Conservation (phyloP, 2,113 vertebrate genomes). For the Rallus limicola region DNA sequence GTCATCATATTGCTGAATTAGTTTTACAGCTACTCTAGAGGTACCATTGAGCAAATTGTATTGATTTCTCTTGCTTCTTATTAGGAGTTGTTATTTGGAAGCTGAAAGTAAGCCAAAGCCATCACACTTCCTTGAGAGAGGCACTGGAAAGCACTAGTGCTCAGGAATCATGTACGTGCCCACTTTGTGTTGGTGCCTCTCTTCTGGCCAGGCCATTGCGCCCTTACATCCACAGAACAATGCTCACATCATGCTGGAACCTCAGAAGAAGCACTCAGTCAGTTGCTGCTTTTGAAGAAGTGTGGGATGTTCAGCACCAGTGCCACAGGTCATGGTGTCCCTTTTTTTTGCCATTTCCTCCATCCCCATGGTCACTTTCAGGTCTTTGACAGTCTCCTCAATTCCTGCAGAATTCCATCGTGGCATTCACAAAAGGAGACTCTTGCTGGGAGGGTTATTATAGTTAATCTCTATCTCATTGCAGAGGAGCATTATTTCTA, state of each 20-base stretch:
- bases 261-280: not conserved
- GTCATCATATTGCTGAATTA: not conserved
- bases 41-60: not conserved
- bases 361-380: not conserved
- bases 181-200: not conserved
- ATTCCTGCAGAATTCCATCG: not conserved
- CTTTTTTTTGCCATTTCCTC: not conserved
- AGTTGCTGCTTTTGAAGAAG: not conserved
- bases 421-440: not conserved
- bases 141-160: not conserved
- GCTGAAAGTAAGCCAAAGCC: not conserved
- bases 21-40: not conserved
- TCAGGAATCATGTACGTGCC: rapidly evolving
- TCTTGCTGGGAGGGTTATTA: not conserved
- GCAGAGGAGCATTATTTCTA: not conserved
- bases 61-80: not conserved
- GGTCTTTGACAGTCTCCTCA: not conserved
- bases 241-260: not conserved
- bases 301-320: not conserved
- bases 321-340: not conserved
- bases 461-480: not conserved
- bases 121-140: not conserved
- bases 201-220: not conserved
- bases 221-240: not conserved
- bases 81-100: not conserved